These are phyloP conservation scores for Acanthosepion lycidas DNA, from an alignment of 2,888 invertebrate genomes.

Conservation along the genomic window DNA sequence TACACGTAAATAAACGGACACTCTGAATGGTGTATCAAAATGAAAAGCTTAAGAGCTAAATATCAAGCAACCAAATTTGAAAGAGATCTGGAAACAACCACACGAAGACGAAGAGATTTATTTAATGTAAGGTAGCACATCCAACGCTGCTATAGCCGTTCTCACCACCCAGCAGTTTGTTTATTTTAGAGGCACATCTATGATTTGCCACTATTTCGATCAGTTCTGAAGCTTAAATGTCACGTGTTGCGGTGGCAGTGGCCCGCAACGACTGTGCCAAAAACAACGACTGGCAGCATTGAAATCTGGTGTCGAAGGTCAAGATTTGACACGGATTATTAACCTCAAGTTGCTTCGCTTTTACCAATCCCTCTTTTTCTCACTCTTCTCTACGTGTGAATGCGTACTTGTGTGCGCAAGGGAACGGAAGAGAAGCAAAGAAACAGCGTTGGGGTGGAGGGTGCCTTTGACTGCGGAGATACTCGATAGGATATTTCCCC, in stretches of 20 bases:
- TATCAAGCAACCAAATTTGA: neutral
- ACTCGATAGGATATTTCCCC: too few relatives aligned
- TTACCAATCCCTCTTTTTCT: neutral
- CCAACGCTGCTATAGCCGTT: neutral
- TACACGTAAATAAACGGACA: too few relatives aligned
- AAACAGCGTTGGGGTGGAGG: too few relatives aligned
- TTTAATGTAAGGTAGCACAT: neutral
- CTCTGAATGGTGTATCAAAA: neutral
- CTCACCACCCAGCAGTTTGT: neutral
- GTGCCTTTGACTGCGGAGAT: neutral
- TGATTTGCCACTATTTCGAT: neutral
- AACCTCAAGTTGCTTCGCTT: slow-evolving; percentile 1
- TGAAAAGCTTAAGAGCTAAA: neutral
- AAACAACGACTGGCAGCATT: neutral
- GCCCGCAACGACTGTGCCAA: slow-evolving; percentile 33
- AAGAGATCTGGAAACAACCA: neutral
- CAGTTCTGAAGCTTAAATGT: neutral
- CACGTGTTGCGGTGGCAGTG: slow-evolving; percentile 4
- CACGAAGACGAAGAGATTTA: neutral
- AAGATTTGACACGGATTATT: slow-evolving; percentile 33
- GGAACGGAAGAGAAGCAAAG: neutral
- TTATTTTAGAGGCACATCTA: neutral
- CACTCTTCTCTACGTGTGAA: neutral
- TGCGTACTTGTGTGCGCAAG: neutral
- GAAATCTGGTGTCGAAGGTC: slow-evolving; percentile 15